phyloP scores from a whole-genome alignment of 2,888 invertebrate genomes.

The Lithophane socia region DNA sequence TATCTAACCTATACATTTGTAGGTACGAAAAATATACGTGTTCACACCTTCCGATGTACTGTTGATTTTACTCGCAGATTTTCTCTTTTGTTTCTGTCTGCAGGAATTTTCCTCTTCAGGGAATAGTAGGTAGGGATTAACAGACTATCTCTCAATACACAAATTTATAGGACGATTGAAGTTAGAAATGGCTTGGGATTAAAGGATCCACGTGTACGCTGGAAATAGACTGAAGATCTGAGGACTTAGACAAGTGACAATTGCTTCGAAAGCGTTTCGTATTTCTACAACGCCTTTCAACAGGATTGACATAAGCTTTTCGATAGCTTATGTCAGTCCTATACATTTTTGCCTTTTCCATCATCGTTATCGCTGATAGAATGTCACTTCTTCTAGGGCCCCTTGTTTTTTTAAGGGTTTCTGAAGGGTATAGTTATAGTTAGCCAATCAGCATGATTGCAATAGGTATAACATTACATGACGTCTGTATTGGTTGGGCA shows the following conservation, averaged over 20 bases:
- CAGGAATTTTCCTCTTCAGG: conserved; percentile 15
- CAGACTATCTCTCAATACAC: neutral
- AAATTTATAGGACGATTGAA: neutral
- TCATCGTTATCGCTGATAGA: too few relatives aligned
- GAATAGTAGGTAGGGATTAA: conserved; percentile 12
- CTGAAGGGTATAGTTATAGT: neutral
- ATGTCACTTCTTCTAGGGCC: too few relatives aligned
- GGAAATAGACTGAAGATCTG: conserved; percentile 3
- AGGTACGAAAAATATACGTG: neutral
- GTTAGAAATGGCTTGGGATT: conserved; percentile 18
- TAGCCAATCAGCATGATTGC: neutral
- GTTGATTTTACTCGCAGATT: conserved; percentile 17
- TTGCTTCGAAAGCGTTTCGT: too few relatives aligned
- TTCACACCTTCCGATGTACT: conserved; percentile 16
- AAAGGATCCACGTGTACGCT: conserved; percentile 1
- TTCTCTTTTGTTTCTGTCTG: neutral
- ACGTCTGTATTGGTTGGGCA: neutral
- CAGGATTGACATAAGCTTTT: too few relatives aligned
- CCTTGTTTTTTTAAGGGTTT: neutral
- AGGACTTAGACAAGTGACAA: too few relatives aligned
- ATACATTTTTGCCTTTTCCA: too few relatives aligned
- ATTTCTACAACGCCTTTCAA: too few relatives aligned
- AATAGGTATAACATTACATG: neutral
- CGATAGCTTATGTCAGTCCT: too few relatives aligned
- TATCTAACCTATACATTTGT: neutral